phyloP scores from a whole-genome alignment of 2,888 invertebrate genomes.

The Aphidoletes aphidimyza region DNA sequence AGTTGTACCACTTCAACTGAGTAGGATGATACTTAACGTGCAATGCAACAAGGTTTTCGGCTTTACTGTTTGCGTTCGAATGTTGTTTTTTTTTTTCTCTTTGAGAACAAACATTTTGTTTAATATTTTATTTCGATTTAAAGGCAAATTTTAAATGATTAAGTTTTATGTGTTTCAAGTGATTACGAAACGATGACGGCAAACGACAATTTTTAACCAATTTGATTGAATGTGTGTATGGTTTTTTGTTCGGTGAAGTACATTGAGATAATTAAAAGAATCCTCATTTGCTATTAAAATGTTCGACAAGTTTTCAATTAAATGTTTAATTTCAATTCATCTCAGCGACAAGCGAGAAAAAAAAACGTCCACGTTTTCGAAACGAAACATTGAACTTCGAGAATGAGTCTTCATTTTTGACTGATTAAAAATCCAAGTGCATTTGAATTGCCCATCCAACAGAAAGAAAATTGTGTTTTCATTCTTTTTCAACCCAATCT shows the following conservation, averaged over 20 bases:
- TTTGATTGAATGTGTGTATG: too few relatives aligned
- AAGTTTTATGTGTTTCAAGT: background rate
- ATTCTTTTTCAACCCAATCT: background rate
- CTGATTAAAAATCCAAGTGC: background rate
- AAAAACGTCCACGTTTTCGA: too few relatives aligned
- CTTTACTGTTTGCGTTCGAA: background rate
- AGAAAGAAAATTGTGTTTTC: too few relatives aligned
- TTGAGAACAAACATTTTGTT: background rate
- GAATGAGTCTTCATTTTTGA: background rate
- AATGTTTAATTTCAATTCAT: too few relatives aligned
- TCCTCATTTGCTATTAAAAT: background rate
- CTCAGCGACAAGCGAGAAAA: too few relatives aligned
- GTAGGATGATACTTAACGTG: too few relatives aligned
- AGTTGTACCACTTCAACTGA: background rate
- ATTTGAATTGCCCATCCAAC: background rate
- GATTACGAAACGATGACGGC: background rate
- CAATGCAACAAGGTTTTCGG: too few relatives aligned
- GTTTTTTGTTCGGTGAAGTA: too few relatives aligned
- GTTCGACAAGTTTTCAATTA: too few relatives aligned
- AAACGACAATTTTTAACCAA: background rate
- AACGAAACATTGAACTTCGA: background rate
- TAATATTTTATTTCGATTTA: conserved; percentile 11
- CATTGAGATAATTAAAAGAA: conserved; percentile 21
- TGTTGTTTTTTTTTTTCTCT: background rate
- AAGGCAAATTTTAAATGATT: conserved; percentile 7